phyloP scores from a whole-genome alignment of 2,888 invertebrate species.

The Pogonocherus hispidulus region DNA sequence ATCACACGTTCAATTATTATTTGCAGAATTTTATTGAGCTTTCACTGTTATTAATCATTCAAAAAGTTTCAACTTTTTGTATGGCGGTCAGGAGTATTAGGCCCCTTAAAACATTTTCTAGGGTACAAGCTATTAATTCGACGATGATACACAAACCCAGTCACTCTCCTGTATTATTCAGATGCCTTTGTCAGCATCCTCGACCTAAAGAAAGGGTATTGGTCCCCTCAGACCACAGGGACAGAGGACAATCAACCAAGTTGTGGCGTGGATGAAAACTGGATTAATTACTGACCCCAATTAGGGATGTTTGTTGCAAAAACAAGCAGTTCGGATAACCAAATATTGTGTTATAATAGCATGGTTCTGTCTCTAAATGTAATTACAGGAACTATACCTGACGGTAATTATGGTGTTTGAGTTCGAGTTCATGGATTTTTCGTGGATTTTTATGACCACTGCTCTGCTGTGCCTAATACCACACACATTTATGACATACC shows the following conservation, averaged over 20 bases:
- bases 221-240: constrained; percentile 20
- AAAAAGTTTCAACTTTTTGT: too few relatives aligned
- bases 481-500: too few relatives aligned
- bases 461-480: not conserved
- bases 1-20: too few relatives aligned
- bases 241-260: constrained; percentile 43
- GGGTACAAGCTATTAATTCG: too few relatives aligned
- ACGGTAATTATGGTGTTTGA: constrained; percentile 7
- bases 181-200: not conserved
- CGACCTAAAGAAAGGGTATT: constrained; percentile 18
- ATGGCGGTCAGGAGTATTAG: too few relatives aligned
- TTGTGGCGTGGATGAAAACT: constrained; percentile 47
- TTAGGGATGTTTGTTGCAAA: constrained; percentile 40
- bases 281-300: constrained; percentile 51
- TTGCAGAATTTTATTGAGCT: too few relatives aligned
- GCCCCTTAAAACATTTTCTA: too few relatives aligned
- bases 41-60: too few relatives aligned
- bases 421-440: not conserved
- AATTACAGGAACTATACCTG: constrained; percentile 14
- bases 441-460: too few relatives aligned
- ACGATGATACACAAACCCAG: too few relatives aligned
- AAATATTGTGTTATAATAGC: constrained; percentile 32
- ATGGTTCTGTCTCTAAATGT: constrained; percentile 25
- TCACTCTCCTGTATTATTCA: too few relatives aligned
- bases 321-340: constrained; percentile 33